A percentile compares a stretch with the other conserved stretches of the same genome.
phyloP scores from a whole-genome alignment of 2,113 vertebrate genomes.

The Colinus virginianus region DNA sequence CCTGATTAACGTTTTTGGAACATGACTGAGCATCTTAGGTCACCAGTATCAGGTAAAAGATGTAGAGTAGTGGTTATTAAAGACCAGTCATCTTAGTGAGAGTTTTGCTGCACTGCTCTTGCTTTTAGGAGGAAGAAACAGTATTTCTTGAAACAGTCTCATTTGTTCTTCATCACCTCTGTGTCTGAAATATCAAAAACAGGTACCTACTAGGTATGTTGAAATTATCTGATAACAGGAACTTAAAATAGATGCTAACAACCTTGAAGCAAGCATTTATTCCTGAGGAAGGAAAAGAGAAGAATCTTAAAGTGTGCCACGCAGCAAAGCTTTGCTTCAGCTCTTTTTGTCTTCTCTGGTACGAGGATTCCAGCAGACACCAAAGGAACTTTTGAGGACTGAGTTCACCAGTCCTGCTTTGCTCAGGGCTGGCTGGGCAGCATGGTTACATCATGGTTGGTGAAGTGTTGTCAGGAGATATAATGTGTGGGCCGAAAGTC shows the following conservation, averaged over 20 bases:
- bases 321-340: not conserved
- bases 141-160: not conserved
- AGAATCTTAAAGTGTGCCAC: not conserved
- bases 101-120: not conserved
- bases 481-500: not conserved
- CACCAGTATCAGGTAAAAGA: not conserved
- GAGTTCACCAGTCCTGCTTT: not conserved
- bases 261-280: not conserved
- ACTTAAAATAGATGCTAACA: not conserved
- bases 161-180: not conserved
- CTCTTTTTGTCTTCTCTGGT: not conserved
- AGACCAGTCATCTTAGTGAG: not conserved
- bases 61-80: not conserved
- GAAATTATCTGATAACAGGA: not conserved
- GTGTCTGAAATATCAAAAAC: not conserved
- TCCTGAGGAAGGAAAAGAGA: not conserved
- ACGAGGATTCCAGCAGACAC: not conserved
- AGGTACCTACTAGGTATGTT: not conserved
- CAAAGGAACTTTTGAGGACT: not conserved
- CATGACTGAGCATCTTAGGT: not conserved
- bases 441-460: not conserved
- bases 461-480: not conserved
- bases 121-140: not conserved
- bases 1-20: not conserved
- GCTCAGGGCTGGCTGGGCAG: rapidly evolving